Evolutionary conservation across 2,797 vertebrate genomes (phyloP).

Genomic region (Acanthis flammea): DNA sequence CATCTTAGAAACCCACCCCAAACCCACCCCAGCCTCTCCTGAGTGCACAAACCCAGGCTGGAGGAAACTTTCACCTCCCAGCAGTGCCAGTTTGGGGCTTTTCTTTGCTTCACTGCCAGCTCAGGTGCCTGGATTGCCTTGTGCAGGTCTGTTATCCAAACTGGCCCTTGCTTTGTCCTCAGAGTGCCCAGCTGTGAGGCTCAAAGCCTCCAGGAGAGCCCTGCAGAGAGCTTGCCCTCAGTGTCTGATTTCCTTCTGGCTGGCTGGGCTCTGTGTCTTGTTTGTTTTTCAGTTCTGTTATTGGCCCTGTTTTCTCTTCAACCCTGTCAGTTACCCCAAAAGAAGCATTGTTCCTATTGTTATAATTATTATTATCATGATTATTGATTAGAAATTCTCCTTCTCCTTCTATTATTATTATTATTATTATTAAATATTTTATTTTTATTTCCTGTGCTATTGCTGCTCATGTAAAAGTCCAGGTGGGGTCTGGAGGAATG

Average conservation of each 20-base stretch:
- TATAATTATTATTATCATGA: neutral
- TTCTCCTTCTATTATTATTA: too few species aligned
- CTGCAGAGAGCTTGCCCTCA: neutral
- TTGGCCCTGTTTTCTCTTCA: neutral
- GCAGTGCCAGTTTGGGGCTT: neutral
- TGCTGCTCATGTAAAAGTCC: neutral
- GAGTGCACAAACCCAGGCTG: neutral
- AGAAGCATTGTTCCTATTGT: neutral
- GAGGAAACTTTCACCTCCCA: neutral
- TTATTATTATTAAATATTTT: neutral
- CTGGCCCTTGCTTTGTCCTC: neutral
- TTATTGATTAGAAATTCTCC: neutral
- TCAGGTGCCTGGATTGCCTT: neutral
- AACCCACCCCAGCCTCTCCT: neutral
- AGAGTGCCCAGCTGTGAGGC: neutral
- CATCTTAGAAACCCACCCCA: neutral
- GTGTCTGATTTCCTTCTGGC: neutral
- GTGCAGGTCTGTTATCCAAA: rapidly evolving
- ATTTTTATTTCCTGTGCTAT: neutral
- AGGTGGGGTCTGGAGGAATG: neutral
- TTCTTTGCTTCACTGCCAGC: neutral
- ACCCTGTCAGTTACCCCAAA: neutral
- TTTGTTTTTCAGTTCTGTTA: neutral
- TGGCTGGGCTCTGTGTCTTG: rapidly evolving
- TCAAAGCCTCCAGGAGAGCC: neutral